phyloP scores from a whole-genome alignment of 92 coral and sea anemone species.

The Galaxea fascicularis region DNA sequence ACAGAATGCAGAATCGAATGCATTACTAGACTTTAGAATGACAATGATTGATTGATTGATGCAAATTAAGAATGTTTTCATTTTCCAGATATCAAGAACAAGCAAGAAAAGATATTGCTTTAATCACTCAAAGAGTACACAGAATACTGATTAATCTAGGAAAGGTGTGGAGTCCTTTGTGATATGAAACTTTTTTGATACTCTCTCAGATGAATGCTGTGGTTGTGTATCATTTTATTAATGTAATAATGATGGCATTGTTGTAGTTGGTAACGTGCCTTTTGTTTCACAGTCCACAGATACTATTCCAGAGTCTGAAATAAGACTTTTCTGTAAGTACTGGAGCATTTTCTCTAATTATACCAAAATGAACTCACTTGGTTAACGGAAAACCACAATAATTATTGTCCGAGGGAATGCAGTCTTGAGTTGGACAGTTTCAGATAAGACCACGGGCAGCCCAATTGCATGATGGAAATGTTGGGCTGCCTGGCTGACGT shows the following conservation, averaged over 20 bases:
- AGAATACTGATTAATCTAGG: slow-evolving; percentile 82
- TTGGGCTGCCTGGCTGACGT: no score
- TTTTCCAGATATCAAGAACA: slow-evolving; percentile 88
- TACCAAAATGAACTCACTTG: no score
- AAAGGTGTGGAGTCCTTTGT: slow-evolving; percentile 65
- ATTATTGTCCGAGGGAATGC: no score
- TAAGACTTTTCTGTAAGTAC: slow-evolving; percentile 95
- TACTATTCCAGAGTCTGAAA: slow-evolving; percentile 83
- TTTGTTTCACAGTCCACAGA: slow-evolving; percentile 70
- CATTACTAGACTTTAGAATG: background rate
- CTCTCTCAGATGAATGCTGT: background rate
- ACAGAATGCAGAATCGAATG: background rate
- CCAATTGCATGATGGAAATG: no score
- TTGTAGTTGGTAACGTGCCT: background rate
- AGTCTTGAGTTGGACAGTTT: no score
- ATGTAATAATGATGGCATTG: background rate
- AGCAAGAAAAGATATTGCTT: slow-evolving; percentile 81
- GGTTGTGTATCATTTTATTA: background rate
- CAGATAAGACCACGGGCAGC: no score
- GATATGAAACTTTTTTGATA: background rate
- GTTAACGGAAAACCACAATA: no score
- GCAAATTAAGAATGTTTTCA: background rate
- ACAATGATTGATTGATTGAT: no score
- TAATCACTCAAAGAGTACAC: slow-evolving; percentile 86
- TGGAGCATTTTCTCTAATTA: background rate